Percentiles rank a stretch among this genome's conserved stretches.
Evolutionary conservation across 2,113 vertebrate species (phyloP).

Genomic region (Grammomys surdaster): DNA sequence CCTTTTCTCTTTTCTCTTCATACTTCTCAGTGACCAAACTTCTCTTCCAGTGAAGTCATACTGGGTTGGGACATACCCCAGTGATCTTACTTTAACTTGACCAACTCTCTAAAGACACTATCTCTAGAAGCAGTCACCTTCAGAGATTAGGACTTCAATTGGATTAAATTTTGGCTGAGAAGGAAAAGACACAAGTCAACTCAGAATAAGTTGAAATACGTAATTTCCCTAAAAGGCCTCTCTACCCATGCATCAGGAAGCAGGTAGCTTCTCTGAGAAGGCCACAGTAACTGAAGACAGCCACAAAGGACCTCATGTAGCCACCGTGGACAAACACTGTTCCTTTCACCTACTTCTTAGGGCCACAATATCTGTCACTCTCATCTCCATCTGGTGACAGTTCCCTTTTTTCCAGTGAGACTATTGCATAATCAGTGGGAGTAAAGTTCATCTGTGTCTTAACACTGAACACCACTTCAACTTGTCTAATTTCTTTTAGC

Average conservation of each 20-base stretch:
- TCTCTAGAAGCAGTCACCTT: background rate
- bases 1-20: background rate
- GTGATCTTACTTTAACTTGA: conserved; percentile 12
- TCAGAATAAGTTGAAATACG: background rate
- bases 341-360: background rate
- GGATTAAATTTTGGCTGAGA: background rate
- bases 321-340: background rate
- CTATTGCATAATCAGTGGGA: background rate
- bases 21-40: background rate
- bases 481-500: background rate
- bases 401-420: background rate
- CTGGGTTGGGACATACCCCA: background rate
- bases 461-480: background rate
- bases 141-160: background rate
- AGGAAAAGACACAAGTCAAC: background rate
- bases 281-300: background rate
- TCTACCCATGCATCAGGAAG: no score
- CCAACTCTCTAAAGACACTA: background rate
- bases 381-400: background rate
- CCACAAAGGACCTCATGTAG: background rate
- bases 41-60: background rate
- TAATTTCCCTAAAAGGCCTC: background rate
- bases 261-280: background rate
- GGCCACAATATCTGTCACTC: background rate
- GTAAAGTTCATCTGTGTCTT: background rate